Conservation (phyloP, 35 echinoderm and acorn worm genomes). For the Ophioderma brevispina region DNA sequence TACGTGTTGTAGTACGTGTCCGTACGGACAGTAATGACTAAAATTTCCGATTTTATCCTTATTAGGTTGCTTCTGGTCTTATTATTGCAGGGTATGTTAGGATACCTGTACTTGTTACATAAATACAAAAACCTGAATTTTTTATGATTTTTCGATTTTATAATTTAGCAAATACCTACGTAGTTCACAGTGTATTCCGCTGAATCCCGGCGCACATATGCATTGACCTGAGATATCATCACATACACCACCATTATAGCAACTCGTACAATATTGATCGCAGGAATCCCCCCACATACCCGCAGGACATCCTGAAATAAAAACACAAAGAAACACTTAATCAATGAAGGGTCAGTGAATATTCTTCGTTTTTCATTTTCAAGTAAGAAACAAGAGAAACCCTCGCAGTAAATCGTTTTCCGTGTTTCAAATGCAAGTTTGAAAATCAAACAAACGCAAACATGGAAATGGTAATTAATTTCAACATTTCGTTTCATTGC, state of each 20-base stretch:
- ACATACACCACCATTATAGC: slow-evolving; percentile 61
- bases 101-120: background rate
- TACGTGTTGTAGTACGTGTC: background rate
- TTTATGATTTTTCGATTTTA: background rate
- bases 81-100: background rate
- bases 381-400: too few species aligned
- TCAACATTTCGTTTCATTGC: too few species aligned
- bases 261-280: slow-evolving; percentile 7
- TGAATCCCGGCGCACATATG: slow-evolving; percentile 46
- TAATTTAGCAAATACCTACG: background rate
- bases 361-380: too few species aligned
- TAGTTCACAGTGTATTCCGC: slow-evolving; percentile 17
- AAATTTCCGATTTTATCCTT: background rate
- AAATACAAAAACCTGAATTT: background rate
- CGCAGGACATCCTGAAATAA: background rate
- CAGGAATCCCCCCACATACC: slow-evolving; percentile 1
- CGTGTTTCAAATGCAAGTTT: too few species aligned
- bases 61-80: background rate
- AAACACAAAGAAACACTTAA: too few species aligned
- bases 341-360: too few species aligned
- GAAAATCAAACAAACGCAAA: too few species aligned
- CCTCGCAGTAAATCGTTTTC: too few species aligned
- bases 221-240: slow-evolving; percentile 29
- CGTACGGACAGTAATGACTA: too few species aligned
- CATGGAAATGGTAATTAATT: too few species aligned